Evolutionary conservation across 2,888 invertebrate genomes (phyloP).

Genomic region (Ctena decussata): DNA sequence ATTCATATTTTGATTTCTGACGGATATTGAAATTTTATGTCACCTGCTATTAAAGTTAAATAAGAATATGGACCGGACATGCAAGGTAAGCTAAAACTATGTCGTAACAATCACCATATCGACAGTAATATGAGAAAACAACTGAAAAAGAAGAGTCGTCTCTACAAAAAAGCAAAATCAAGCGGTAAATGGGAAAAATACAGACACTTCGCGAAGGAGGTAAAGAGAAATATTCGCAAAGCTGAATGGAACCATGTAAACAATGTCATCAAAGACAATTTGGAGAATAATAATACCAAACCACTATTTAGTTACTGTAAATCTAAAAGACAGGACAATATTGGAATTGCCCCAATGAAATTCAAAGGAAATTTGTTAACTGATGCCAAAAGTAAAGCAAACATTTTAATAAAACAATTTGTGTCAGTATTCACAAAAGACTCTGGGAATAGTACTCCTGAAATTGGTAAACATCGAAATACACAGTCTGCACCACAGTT

Average conservation of each 20-base stretch:
- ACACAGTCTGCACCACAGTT: neutral
- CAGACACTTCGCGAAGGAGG: constrained; percentile 22
- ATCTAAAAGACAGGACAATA: constrained; percentile 34
- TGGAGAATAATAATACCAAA: constrained; percentile 34
- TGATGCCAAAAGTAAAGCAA: constrained; percentile 31
- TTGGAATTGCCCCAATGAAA: constrained; percentile 29
- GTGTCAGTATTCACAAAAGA: constrained; percentile 35
- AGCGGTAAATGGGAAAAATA: constrained; percentile 24
- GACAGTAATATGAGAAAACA: constrained; percentile 21
- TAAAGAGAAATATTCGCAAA: constrained; percentile 26
- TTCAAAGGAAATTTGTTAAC: constrained; percentile 25
- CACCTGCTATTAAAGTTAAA: too few species aligned
- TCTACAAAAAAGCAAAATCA: constrained; percentile 44
- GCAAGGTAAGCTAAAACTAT: too few species aligned
- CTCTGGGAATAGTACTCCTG: neutral
- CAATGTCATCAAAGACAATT: constrained; percentile 29
- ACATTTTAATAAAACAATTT: constrained; percentile 36
- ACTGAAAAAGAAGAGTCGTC: constrained; percentile 31
- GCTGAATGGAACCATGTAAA: constrained; percentile 53
- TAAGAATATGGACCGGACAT: too few species aligned
- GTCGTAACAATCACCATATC: too few species aligned
- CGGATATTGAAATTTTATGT: too few species aligned
- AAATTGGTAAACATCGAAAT: neutral
- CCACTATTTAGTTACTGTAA: constrained; percentile 39
- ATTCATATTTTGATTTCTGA: too few species aligned